phyloP scores from a whole-genome alignment of 1,140 invertebrate genomes.

The Ceratosolen fusciceps region DNA sequence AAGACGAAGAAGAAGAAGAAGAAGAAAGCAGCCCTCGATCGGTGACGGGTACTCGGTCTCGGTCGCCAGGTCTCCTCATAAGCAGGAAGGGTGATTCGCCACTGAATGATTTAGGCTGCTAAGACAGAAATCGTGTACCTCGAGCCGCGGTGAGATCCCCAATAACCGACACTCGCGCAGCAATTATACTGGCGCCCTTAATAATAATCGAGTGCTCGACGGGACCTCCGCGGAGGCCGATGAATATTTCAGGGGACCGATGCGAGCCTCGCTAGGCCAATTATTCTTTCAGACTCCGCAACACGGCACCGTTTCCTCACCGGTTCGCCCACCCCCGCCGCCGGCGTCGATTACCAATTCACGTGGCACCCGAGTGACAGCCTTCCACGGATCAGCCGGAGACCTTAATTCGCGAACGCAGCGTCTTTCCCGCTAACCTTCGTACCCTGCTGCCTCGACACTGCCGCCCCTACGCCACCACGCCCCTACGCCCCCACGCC shows the following conservation, averaged over 20 bases:
- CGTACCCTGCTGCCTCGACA: too few species aligned
- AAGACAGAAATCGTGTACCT: slow-evolving; percentile 64
- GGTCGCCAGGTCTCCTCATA: background rate
- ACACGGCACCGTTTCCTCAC: background rate
- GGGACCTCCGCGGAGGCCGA: slow-evolving; percentile 48
- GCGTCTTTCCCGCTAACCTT: too few species aligned
- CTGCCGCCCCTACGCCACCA: too few species aligned
- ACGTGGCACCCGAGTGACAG: background rate
- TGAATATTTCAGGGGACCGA: slow-evolving; percentile 52
- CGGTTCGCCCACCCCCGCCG: too few species aligned
- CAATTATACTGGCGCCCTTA: slow-evolving; percentile 60
- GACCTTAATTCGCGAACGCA: too few species aligned
- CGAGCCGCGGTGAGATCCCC: too few species aligned
- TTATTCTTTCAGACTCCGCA: background rate
- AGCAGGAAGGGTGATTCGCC: background rate
- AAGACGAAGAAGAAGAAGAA: background rate
- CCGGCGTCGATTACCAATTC: slow-evolving; percentile 2
- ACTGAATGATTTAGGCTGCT: slow-evolving; percentile 63
- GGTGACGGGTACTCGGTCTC: background rate
- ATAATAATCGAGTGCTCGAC: slow-evolving; percentile 51
- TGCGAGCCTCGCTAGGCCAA: background rate
- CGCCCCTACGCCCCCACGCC: too few species aligned
- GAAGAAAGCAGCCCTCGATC: background rate
- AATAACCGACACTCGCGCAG: too few species aligned
- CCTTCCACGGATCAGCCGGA: too few species aligned